Base-by-base conservation (phyloP, 2,797 vertebrate genomes). In the Acanthiza pusilla region DNA sequence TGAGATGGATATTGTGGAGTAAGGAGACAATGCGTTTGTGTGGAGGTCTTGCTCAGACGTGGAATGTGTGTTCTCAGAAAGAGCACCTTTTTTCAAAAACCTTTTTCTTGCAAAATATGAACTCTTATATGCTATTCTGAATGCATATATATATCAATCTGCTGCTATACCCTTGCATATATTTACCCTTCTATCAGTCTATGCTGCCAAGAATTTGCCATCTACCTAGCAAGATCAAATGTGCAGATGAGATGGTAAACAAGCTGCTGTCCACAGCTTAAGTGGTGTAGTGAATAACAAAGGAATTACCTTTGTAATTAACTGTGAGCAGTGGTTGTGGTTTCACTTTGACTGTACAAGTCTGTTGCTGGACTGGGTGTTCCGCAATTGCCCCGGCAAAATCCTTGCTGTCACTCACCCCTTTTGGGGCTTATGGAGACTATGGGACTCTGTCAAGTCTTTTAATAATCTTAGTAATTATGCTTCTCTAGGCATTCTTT, bases 401-500 rank as follows among this genome's bases (percentile, higher is more conserved):
- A 63, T 82, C 76, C 85, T 71, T 58, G 34, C 73, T 89, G 54
- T 76, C 55, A 42, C 26, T 87, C 25, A 30, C 5, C 1, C 15
- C 7, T 86, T 77, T 84, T 57, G 73, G 63, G 34, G 78, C 40
- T 63, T 14, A 0, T 23, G 27, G 18, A 75, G 5, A 65, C 50
- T 54, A 32, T 57, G n/a, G 36, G 42, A 50, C 40, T 83, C 58
- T 3, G 2, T 61, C 75, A 85, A 87, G 62, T 66, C 75, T 92
- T 85, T 89, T 83, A 91, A 88, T 83, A 77, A 40, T 83, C 61
- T 74, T 68, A 58, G 53, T 85, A 87, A 89, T 83, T 58, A 65
- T 51, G 65, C 68, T 92, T 89, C 82, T 89, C 75, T 83, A 63
- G 66, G 50, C 30, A 89, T 94, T 83, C 19, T 63, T 84, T 96